These are phyloP conservation scores for Drosophila hamatofila DNA, from an alignment of 2,888 invertebrate species.

Conservation along the genomic window DNA sequence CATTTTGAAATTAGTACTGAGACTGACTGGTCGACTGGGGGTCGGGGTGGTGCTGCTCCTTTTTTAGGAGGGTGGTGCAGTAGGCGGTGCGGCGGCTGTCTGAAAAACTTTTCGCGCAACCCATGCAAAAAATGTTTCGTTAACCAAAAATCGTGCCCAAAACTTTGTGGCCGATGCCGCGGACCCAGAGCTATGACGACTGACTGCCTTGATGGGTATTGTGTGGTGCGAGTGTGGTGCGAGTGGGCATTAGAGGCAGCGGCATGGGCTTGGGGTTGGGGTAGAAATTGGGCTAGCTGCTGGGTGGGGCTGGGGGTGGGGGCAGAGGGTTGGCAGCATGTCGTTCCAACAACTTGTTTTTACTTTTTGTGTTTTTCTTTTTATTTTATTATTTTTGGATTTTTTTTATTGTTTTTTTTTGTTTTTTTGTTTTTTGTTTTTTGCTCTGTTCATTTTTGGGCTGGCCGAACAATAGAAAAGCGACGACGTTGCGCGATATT, in stretches of 20 bases:
- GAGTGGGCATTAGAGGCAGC: not conserved
- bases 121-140: conserved; percentile 67
- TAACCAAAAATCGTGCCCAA: conserved; percentile 80
- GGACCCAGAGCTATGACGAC: conserved; percentile 45
- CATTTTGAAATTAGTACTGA: conserved; percentile 53
- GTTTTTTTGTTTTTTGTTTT: conserved; percentile 25
- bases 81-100: not conserved
- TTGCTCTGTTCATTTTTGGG: conserved; percentile 39
- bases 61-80: not conserved
- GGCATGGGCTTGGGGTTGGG: not conserved
- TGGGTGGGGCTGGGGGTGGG: too few relatives aligned
- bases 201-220: conserved; percentile 11
- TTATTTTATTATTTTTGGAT: conserved; percentile 15
- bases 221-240: conserved; percentile 2
- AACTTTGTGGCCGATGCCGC: conserved; percentile 71
- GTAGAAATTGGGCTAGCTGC: not conserved
- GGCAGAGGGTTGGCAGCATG: conserved; percentile 11
- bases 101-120: conserved; percentile 57
- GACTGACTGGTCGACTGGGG: conserved; percentile 18
- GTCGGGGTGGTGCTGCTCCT: too few relatives aligned
- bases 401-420: conserved; percentile 25
- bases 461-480: conserved; percentile 69
- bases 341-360: conserved; percentile 57
- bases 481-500: conserved; percentile 77
- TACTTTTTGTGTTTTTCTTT: conserved; percentile 12